Conservation (phyloP, 2,888 invertebrate species). For the Agrochola circellaris region DNA sequence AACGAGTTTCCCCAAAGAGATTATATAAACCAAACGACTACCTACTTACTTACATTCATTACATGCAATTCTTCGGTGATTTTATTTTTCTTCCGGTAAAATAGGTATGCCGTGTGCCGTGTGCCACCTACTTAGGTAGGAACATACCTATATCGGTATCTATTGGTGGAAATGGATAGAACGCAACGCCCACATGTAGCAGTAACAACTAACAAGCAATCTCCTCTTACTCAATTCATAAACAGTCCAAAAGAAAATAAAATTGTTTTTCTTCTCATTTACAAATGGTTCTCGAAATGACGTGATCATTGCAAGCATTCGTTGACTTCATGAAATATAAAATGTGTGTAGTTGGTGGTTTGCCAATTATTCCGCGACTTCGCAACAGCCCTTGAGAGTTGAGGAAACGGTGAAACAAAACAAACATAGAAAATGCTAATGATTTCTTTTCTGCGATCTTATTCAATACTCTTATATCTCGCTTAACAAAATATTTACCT, state of each 20-base stretch:
- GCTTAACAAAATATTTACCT: constrained; percentile 23
- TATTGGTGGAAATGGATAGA: neutral
- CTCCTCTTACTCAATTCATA: neutral
- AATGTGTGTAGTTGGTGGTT: constrained; percentile 20
- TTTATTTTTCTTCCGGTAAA: too few relatives aligned
- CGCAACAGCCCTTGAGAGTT: constrained; percentile 27
- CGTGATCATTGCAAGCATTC: constrained; percentile 18
- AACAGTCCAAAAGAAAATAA: neutral
- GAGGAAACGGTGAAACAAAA: constrained; percentile 34
- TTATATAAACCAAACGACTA: neutral
- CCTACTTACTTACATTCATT: neutral
- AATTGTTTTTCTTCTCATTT: neutral
- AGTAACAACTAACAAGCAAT: neutral
- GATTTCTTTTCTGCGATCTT: constrained; percentile 11
- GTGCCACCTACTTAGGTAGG: too few relatives aligned
- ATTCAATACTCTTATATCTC: constrained; percentile 5
- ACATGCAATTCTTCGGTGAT: neutral
- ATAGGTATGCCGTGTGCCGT: neutral
- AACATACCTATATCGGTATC: too few relatives aligned
- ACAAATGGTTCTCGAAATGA: neutral
- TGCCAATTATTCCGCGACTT: constrained; percentile 46
- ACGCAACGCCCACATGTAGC: neutral
- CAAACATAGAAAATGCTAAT: constrained; percentile 7
- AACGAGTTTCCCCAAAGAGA: neutral
- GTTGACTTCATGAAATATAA: constrained; percentile 27